Conservation (phyloP, 1,140 invertebrate species). For the Cherax destructor region DNA sequence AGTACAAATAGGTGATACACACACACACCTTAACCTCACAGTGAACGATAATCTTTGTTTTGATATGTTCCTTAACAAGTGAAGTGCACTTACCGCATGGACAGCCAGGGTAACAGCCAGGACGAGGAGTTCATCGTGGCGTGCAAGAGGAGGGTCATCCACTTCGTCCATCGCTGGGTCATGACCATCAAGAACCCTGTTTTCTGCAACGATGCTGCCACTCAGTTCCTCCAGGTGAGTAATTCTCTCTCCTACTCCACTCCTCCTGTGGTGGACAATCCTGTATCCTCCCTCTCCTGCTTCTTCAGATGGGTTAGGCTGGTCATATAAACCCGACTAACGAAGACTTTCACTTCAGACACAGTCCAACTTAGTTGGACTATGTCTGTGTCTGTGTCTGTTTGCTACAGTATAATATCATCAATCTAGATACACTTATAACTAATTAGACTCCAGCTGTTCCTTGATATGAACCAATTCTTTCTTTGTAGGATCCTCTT, state of each 20-base stretch:
- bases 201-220: constrained; percentile 84
- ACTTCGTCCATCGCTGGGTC: constrained; percentile 88
- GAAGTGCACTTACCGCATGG: constrained; percentile 57
- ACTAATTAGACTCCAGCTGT: no score
- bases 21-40: no score
- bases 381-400: no score
- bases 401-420: no score
- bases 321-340: no score
- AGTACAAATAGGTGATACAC: no score
- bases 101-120: constrained; percentile 74
- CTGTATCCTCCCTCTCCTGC: background rate
- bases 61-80: constrained; percentile 74
- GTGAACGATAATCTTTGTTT: background rate
- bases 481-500: no score
- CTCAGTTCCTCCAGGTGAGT: constrained; percentile 83
- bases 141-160: constrained; percentile 85
- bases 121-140: constrained; percentile 85
- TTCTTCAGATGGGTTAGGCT: no score
- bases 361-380: no score
- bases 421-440: no score
- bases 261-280: background rate
- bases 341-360: no score
- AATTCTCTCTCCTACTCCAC: background rate
- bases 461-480: no score
- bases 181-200: constrained; percentile 84